Evolutionary conservation across 2,888 invertebrate species (phyloP), one percentile per base, ranked within the genome.

Genomic region (Drosophila siamana): DNA sequence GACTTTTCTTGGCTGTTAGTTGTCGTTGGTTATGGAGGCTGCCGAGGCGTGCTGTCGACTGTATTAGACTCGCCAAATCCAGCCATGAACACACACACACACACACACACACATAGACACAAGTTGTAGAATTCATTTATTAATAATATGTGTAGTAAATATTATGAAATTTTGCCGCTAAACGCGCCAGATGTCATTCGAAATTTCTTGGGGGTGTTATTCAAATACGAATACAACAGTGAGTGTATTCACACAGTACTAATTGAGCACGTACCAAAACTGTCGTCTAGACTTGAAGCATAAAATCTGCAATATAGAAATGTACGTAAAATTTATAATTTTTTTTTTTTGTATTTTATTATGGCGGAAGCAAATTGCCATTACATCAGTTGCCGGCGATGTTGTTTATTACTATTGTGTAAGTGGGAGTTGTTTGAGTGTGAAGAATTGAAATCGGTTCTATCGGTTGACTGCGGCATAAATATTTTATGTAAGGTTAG

Each of bases 231-330:
- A 33, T 52, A 19, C 26, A 15, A 8, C 16, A 13, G 24, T 60
- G n/a, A n/a, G 19, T 30, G 4, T 43, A 36, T 44, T 44, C 19
- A 36, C 56, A 56, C 69, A 57, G 36, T 52, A 73, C 80, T 80
- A 87, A 86, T 83, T 87, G 78, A 87, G 86, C 85, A 85, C 85
- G 85, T 86, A 74, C 80, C 64, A 87, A 87, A 81, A 80, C 63
- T 87, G 80, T 85, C 87, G 85, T 85, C 85, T 85, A 85, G 85
- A 85, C 85, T 67, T 75, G 40, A 84, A 80, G 78, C 81, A 86
- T 84, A 78, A 84, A 82, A 80, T 85, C 74, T 82, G 80, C 76
- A 87, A 66, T 80, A 64, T 78, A 76, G 63, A 71, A 63, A 63
- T 47, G 19, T 24, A 40, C n/a, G 30, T 33, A 75, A 72, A 33